A percentile compares a stretch with the other conserved stretches of the same genome.
phyloP scores from a whole-genome alignment of 2,888 invertebrate genomes.

The Drosophila pegasa region DNA sequence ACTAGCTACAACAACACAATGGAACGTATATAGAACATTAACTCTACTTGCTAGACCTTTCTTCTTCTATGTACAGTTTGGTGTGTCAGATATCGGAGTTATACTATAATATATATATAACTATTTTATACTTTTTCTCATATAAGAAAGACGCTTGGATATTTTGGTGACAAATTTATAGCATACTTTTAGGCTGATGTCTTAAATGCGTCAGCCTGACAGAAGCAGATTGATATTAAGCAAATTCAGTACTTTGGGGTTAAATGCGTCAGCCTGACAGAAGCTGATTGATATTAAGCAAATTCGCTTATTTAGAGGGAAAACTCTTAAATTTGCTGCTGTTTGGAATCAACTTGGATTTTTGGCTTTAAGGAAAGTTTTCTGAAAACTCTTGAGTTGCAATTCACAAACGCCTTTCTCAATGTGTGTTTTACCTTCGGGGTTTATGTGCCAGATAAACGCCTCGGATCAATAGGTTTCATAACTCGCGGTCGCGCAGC shows the following conservation, averaged over 20 bases:
- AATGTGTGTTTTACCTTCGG: constrained; percentile 17
- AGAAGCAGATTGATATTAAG: background rate
- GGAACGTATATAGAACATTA: constrained; percentile 28
- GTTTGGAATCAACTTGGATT: background rate
- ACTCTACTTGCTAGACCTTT: constrained; percentile 14
- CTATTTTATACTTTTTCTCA: constrained; percentile 3
- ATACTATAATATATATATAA: background rate
- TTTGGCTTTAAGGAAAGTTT: constrained; percentile 5
- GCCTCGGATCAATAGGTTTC: constrained; percentile 20
- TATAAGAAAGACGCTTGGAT: constrained; percentile 10
- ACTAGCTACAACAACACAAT: constrained; percentile 53
- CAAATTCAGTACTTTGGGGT: too few relatives aligned
- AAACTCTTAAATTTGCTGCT: background rate
- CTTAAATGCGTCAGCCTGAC: background rate
- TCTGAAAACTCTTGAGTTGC: background rate
- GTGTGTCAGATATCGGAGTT: constrained; percentile 33
- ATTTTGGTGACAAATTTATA: constrained; percentile 1
- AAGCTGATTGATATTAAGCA: background rate
- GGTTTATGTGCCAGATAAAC: constrained; percentile 29
- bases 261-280: background rate
- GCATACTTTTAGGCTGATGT: constrained; percentile 33
- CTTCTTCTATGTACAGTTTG: constrained; percentile 45
- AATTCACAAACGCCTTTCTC: constrained; percentile 15
- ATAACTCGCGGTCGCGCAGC: constrained; percentile 87
- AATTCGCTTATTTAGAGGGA: background rate